These are phyloP conservation scores for Synodontis membranacea DNA, from an alignment of 2,113 vertebrate genomes.

Conservation along the genomic window DNA sequence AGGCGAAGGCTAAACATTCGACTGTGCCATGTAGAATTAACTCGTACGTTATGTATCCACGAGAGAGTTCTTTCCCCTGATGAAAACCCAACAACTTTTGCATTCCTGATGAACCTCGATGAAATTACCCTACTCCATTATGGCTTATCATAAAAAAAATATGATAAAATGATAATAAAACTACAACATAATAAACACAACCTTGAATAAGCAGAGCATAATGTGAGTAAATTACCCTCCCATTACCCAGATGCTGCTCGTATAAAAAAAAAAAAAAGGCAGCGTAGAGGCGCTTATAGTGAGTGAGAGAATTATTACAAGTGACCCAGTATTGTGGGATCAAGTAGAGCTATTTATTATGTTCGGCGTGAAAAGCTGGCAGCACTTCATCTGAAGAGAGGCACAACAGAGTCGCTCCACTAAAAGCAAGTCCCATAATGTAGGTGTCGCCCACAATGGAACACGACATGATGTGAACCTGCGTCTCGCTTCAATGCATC, in stretches of 20 bases:
- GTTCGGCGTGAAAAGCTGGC: slow-evolving; percentile 12
- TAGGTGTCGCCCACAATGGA: slow-evolving; percentile 21
- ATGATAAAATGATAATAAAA: slow-evolving; percentile 12
- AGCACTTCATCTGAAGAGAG: slow-evolving; percentile 27
- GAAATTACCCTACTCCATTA: slow-evolving; percentile 2
- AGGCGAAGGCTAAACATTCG: not conserved
- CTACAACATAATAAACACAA: slow-evolving; percentile 26
- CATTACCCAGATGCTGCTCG: slow-evolving; percentile 36
- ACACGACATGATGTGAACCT: not conserved
- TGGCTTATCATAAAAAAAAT: slow-evolving; percentile 13
- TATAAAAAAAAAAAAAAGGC: slow-evolving; percentile 30
- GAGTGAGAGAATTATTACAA: slow-evolving; percentile 39
- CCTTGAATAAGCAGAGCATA: slow-evolving; percentile 17
- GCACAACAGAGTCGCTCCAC: slow-evolving; percentile 3
- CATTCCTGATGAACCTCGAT: not conserved
- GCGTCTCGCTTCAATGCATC: not conserved
- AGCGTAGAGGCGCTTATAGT: slow-evolving; percentile 2
- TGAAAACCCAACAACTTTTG: not conserved
- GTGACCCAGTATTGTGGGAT: slow-evolving; percentile 30
- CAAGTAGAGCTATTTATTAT: slow-evolving; percentile 49
- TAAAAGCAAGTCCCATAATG: slow-evolving; percentile 2
- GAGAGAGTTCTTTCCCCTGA: not conserved
- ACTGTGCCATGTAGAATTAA: not conserved
- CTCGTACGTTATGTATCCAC: not conserved
- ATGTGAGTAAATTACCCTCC: slow-evolving; percentile 33